phyloP scores from a whole-genome alignment of 1,140 invertebrate genomes.

The Trachymyrmex septentrionalis region DNA sequence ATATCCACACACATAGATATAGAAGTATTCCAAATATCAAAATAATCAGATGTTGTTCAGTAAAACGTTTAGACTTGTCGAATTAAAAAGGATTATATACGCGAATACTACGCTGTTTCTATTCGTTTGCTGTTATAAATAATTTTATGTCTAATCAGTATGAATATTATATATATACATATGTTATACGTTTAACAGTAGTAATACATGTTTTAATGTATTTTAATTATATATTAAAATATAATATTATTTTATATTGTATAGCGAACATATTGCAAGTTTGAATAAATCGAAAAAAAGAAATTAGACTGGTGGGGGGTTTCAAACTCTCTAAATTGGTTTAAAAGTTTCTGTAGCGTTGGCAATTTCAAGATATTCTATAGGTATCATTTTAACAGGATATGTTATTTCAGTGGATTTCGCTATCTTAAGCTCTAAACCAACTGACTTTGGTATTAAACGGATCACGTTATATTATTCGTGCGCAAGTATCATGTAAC shows the following conservation, averaged over 20 bases:
- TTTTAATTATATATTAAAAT: not conserved
- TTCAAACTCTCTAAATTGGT: slow-evolving; percentile 2
- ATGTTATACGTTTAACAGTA: too few species aligned
- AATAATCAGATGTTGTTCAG: not conserved
- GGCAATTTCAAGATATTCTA: not conserved
- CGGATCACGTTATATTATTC: slow-evolving; percentile 49
- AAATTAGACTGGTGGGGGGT: not conserved
- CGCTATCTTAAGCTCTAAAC: slow-evolving; percentile 27
- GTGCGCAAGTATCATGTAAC: slow-evolving; percentile 24
- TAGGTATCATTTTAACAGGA: slow-evolving; percentile 41
- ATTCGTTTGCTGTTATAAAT: not conserved
- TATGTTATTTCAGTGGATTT: slow-evolving; percentile 41
- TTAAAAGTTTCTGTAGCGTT: slow-evolving; percentile 8
- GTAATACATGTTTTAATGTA: not conserved
- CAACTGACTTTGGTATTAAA: slow-evolving; percentile 46
- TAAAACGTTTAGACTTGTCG: not conserved
- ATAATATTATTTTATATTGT: not conserved
- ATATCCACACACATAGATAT: not conserved
- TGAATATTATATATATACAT: not conserved
- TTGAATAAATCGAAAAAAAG: not conserved
- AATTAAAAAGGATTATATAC: not conserved
- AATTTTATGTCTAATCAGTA: not conserved
- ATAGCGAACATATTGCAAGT: not conserved
- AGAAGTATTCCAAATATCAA: not conserved
- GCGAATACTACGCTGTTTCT: not conserved